phyloP scores from a whole-genome alignment of 1,140 invertebrate genomes.

The Wiebesia pumilae region DNA sequence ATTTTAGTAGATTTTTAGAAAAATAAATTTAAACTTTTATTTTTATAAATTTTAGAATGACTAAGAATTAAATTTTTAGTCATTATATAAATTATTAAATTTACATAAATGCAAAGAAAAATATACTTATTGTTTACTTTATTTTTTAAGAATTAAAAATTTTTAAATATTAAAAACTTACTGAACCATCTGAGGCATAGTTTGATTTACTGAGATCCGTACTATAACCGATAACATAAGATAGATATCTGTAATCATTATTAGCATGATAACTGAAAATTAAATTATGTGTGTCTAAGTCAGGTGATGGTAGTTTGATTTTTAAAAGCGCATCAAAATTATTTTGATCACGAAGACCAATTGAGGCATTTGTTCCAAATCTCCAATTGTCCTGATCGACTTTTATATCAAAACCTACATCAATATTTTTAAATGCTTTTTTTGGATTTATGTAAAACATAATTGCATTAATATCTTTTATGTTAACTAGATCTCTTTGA shows the following conservation, averaged over 20 bases:
- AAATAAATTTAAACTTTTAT: no score
- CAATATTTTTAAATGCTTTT: constrained; percentile 71
- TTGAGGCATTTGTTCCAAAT: constrained; percentile 77
- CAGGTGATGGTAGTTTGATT: constrained; percentile 78
- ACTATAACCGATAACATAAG: constrained; percentile 74
- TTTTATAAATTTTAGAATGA: no score
- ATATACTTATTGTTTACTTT: not conserved
- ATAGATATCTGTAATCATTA: constrained; percentile 64
- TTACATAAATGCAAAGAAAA: no score
- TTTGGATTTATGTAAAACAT: constrained; percentile 76
- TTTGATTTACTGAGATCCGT: constrained; percentile 71
- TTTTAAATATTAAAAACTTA: constrained; percentile 54
- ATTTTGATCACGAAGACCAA: constrained; percentile 71
- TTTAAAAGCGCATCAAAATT: constrained; percentile 75
- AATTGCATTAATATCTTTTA: constrained; percentile 72
- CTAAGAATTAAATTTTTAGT: no score
- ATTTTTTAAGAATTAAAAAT: not conserved
- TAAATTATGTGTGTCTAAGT: constrained; percentile 79
- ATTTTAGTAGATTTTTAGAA: no score
- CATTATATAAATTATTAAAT: no score
- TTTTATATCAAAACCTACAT: constrained; percentile 75
- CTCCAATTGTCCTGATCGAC: constrained; percentile 76
- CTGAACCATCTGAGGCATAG: constrained; percentile 70
- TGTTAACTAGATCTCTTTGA: constrained; percentile 64
- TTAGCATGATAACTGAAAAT: constrained; percentile 72